Evolutionary conservation across 92 coral and sea anemone species (phyloP), one percentile per base, ranked within the genome.

Genomic region (Isaurus tuberculatus): DNA sequence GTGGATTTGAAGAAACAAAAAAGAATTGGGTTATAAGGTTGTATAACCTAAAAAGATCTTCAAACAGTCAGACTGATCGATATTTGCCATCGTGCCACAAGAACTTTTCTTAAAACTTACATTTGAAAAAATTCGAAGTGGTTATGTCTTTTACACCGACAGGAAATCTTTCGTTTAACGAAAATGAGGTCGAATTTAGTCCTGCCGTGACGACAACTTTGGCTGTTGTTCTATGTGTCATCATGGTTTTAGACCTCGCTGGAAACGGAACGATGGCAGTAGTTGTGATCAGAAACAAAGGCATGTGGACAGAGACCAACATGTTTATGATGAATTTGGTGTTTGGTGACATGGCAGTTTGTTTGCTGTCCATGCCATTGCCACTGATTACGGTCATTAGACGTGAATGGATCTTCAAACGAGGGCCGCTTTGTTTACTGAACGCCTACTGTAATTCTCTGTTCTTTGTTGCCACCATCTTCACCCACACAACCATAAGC

Each of bases 271-370:
- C 81, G 36, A 85, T 91, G 44, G 92, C 91, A 34, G 70, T 66
- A 69, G 93, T 94, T 29, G 91, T 94, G 22, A 70, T 91, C 27
- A 73, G 85, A 75, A 94, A 91, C 81, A 91, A 90, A 63, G 84
- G 94, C 55, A 81, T 93, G 86, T 93, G 94, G 97, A 93, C 94
- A 8, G 94, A 86, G 79, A 93, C 92, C 79, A 93, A 93, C 89
- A 86, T 91, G 94, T 93, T 93, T 36, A 25, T 93, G 37, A 85
- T 91, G 53, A 93, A 93, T 80, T 84, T 93, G 44, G 94, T 92
- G 73, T 66, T 93, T 36, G 91, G 94, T 11, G 97, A 93, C 66
- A 80, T 91, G 73, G 94, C 97, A 9, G 88, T 91, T 48, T 84
- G 93, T 36, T 70, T 93, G n/a, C 70, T 93, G 8, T 78, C 92